phyloP scores from a whole-genome alignment of 2,888 invertebrate species.

The Scaptomyza flava region DNA sequence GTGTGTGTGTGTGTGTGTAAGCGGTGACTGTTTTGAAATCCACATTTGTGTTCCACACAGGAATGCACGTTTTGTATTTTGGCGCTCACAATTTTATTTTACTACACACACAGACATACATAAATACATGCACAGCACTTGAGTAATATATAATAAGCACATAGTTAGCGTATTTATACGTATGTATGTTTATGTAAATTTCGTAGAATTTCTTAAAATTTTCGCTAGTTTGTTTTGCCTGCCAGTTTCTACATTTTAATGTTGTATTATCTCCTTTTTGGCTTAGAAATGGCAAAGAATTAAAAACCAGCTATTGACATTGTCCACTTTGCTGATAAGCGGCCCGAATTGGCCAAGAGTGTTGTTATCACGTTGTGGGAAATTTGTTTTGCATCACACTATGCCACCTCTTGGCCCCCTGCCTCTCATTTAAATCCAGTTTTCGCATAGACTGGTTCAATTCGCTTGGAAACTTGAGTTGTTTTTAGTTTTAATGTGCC shows the following conservation, averaged over 20 bases:
- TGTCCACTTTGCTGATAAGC: constrained; percentile 30
- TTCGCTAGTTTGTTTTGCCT: constrained; percentile 33
- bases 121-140: constrained; percentile 37
- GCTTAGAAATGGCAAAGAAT: neutral
- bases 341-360: constrained; percentile 17
- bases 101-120: constrained; percentile 28
- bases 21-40: constrained; percentile 38
- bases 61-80: constrained; percentile 57
- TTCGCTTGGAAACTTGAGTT: constrained; percentile 39
- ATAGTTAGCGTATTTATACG: constrained; percentile 40
- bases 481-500: constrained; percentile 57
- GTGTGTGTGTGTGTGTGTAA: constrained; percentile 4
- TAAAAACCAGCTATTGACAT: constrained; percentile 9
- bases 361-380: constrained; percentile 47
- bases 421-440: constrained; percentile 31
- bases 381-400: constrained; percentile 30
- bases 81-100: constrained; percentile 51
- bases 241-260: constrained; percentile 14
- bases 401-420: neutral
- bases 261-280: neutral
- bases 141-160: constrained; percentile 48
- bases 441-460: constrained; percentile 49
- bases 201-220: constrained; percentile 15
- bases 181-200: constrained; percentile 10
- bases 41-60: constrained; percentile 65